Percentiles rank a stretch among this genome's conserved stretches.
phyloP scores from a whole-genome alignment of 2,888 invertebrate species.

The Pyrgus malvae region DNA sequence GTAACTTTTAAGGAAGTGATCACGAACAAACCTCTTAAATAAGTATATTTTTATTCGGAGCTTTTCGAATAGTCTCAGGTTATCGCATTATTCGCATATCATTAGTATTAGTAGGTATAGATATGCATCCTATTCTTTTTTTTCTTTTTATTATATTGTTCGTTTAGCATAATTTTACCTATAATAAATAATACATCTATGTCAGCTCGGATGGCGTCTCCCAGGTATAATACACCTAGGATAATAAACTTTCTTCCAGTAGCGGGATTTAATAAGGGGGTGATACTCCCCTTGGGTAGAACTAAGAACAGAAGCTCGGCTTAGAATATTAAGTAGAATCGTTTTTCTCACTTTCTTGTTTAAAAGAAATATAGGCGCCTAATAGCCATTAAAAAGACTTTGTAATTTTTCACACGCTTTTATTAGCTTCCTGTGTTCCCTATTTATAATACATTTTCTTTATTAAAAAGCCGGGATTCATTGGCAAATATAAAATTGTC shows the following conservation, averaged over 20 bases:
- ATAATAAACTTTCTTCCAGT: slow-evolving; percentile 19
- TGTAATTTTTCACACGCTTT: slow-evolving; percentile 15
- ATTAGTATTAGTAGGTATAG: too few relatives aligned
- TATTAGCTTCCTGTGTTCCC: slow-evolving; percentile 1
- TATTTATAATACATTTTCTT: too few relatives aligned
- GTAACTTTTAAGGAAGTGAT: too few relatives aligned
- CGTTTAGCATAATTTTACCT: neutral
- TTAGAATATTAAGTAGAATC: slow-evolving; percentile 25
- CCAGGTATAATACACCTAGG: neutral
- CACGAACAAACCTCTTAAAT: too few relatives aligned
- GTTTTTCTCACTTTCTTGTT: slow-evolving; percentile 24
- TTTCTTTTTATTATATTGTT: neutral
- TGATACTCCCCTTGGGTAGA: slow-evolving; percentile 13
- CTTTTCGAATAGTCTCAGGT: too few relatives aligned
- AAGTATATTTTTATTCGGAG: too few relatives aligned
- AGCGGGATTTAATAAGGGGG: slow-evolving; percentile 18
- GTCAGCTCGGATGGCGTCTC: neutral
- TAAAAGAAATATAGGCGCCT: slow-evolving; percentile 23
- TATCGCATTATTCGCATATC: too few relatives aligned
- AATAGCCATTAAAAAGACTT: slow-evolving; percentile 6
- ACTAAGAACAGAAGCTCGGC: slow-evolving; percentile 10
- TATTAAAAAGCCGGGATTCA: too few relatives aligned
- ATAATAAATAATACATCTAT: neutral
- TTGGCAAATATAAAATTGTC: neutral
- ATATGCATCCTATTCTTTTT: neutral